Conservation (phyloP, 2,888 invertebrate species). For the Zeuzera pyrina region DNA sequence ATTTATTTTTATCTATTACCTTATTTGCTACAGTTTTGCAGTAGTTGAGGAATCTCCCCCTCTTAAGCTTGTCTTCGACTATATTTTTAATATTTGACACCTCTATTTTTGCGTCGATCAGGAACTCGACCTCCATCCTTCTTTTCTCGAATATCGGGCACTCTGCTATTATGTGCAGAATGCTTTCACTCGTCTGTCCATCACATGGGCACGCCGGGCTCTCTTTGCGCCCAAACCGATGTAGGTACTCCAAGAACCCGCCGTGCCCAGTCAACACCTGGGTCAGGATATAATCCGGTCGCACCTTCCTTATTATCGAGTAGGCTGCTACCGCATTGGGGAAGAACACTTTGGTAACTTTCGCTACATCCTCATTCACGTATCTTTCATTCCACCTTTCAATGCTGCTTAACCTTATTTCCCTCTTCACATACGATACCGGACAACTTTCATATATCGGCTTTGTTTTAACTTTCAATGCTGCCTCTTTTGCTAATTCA, state of each 20-base stretch:
- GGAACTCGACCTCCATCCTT: not conserved
- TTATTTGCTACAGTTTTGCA: not conserved
- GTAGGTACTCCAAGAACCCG: slow-evolving; percentile 3
- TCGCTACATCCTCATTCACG: not conserved
- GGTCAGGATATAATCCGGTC: not conserved
- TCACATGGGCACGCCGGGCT: not conserved
- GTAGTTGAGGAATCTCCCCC: not conserved
- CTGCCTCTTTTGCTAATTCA: slow-evolving; percentile 6
- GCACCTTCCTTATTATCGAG: not conserved
- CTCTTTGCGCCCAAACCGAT: slow-evolving; percentile 4
- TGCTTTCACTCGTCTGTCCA: not conserved
- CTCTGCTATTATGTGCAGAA: not conserved
- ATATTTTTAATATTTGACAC: not conserved
- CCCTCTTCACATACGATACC: not conserved
- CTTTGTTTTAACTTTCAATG: not conserved
- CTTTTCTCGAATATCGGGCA: not conserved
- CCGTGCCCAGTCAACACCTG: slow-evolving; percentile 6
- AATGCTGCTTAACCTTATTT: not conserved
- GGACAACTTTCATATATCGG: not conserved
- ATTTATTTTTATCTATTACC: slow-evolving; percentile 1
- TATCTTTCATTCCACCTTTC: not conserved
- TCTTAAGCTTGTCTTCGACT: not conserved
- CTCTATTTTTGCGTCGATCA: not conserved
- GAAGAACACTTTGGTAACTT: not conserved
- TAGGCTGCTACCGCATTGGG: not conserved